Evolutionary conservation across 2,113 vertebrate genomes (phyloP), one percentile per base, ranked within the genome.

Genomic region (Trochalopteron elliotii): DNA sequence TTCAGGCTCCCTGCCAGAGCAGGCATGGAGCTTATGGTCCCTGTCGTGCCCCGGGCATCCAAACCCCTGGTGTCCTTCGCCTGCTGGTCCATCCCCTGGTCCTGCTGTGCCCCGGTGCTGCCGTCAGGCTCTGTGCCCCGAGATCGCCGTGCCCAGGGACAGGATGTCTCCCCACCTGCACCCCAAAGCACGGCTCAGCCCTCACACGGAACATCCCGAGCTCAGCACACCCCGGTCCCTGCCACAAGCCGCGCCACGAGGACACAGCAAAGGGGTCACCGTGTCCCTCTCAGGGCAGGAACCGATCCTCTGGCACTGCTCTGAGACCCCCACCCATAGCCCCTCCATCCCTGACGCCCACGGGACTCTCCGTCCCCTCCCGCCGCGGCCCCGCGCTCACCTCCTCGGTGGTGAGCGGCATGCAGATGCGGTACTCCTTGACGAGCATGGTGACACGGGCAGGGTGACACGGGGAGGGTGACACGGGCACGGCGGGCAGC

Each of bases 381-480:
- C 20, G 59, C 23, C 49, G 49, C 49, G 27, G 50, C 50, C 23
- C 79, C 59, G 11, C 33, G 10, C 98, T 98, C 97, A 99, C 99
- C 99, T 99, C 99, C 31, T 99, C 99, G 22, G 99, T 98, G 76
- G 98, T 99, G 89, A 99, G 98, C 6, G 99, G 99, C 99, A 99
- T 99, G 80, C 99, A 99, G 96, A 99, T 98, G 93, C 98, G 98
- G 96, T 99, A 99, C 96, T 99, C 99, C 97, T 99, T 99, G 97
- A 98, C 87, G 97, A 99, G 97, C 99, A 99, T 99, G 96, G 76
- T 97, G 97, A 40, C 63, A 6, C 40, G 45, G 65, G 55, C 76
- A 22, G 10, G 50, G 63, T 8, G 57, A 2, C 47, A 24, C 83
- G 44, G 64, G 53, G 72, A 18, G 9, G 52, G 65, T 8, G 60